A percentile compares a stretch with the other conserved stretches of the same genome.
Conservation (phyloP, 2,797 vertebrate genomes). For the Anguilla pacifica region DNA sequence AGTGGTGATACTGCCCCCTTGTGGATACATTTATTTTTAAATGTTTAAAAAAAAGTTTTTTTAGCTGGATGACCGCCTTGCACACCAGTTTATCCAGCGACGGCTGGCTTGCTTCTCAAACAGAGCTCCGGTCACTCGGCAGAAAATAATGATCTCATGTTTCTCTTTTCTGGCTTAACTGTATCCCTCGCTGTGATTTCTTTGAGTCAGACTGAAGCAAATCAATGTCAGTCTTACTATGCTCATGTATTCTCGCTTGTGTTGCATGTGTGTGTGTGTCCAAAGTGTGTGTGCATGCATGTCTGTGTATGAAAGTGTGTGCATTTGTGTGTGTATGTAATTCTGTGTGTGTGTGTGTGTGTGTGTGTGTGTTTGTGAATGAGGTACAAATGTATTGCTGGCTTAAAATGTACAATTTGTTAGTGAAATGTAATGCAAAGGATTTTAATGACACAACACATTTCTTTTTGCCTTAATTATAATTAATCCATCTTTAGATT, state of each 20-base stretch:
- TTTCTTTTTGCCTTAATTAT: constrained; percentile 30
- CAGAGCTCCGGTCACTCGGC: not conserved
- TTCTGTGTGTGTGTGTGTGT: not conserved
- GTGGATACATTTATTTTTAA: not conserved
- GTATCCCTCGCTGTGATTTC: too few relatives aligned
- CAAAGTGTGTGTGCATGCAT: not conserved
- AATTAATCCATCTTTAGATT: constrained; percentile 43
- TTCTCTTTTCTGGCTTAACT: not conserved
- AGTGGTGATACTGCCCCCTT: not conserved
- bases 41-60: not conserved
- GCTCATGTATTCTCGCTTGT: not conserved
- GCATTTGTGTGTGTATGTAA: not conserved
- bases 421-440: not conserved
- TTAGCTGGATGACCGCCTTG: not conserved
- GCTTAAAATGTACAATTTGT: not conserved
- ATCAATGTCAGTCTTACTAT: not conserved
- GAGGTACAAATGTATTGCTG: not conserved
- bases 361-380: not conserved
- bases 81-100: too few relatives aligned
- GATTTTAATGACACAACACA: not conserved
- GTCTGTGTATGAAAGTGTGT: not conserved
- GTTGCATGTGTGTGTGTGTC: not conserved
- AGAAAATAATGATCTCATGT: not conserved
- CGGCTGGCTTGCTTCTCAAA: not conserved
- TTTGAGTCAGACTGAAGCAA: not conserved